Evolutionary conservation across 1,140 invertebrate genomes (phyloP).

Genomic region (Nasonia longicornis): DNA sequence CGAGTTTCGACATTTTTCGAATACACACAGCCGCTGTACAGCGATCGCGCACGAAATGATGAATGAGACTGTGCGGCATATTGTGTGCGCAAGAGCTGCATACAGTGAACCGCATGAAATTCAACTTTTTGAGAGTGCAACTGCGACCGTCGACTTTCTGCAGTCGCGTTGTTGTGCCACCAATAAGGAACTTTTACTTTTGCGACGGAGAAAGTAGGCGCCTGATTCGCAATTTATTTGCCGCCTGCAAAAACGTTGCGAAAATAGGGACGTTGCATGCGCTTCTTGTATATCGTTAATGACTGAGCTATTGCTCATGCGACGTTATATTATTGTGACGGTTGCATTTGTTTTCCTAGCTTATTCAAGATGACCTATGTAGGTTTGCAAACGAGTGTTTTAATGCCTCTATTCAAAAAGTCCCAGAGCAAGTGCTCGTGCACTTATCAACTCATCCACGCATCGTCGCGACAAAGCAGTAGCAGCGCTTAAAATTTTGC

Average conservation of each 20-base stretch:
- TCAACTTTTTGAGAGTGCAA: constrained; percentile 20
- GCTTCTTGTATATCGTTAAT: not conserved
- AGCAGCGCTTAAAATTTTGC: not conserved
- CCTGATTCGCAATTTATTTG: constrained; percentile 46
- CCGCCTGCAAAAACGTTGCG: constrained; percentile 14
- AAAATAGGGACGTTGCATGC: constrained; percentile 6
- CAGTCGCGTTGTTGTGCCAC: constrained; percentile 14
- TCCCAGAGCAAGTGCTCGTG: no score
- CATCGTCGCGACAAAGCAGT: not conserved
- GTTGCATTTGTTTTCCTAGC: no score
- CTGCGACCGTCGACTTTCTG: constrained; percentile 14
- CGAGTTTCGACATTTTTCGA: constrained; percentile 9
- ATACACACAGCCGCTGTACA: not conserved
- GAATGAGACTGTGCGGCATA: constrained; percentile 26
- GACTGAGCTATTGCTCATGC: not conserved
- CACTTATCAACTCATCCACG: no score
- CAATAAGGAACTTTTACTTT: constrained; percentile 59
- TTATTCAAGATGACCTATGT: no score
- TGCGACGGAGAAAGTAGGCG: constrained; percentile 58
- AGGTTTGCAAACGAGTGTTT: no score
- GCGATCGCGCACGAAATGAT: constrained; percentile 18
- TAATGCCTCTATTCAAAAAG: no score
- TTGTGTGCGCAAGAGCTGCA: not conserved
- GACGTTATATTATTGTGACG: no score
- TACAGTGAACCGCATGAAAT: constrained; percentile 26